Conservation (phyloP, 2,797 vertebrate species). For the Masticophis lateralis region DNA sequence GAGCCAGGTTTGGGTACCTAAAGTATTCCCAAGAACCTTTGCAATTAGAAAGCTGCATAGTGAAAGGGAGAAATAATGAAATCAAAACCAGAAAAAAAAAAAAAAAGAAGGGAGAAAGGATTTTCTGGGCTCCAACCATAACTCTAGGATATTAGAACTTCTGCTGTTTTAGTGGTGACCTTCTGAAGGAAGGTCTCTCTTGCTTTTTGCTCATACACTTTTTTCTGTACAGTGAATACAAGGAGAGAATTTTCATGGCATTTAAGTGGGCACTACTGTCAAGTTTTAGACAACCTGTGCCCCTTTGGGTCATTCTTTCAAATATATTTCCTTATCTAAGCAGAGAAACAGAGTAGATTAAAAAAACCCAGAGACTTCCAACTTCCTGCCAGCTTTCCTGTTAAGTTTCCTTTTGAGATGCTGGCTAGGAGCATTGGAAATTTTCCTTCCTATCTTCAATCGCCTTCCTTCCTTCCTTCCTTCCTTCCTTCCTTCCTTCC, state of each 20-base stretch:
- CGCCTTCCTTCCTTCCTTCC: too few relatives aligned
- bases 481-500: too few relatives aligned
- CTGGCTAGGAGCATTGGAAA: background rate
- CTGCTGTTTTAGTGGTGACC: background rate
- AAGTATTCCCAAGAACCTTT: background rate
- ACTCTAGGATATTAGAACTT: background rate
- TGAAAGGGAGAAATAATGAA: background rate
- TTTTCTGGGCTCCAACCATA: background rate
- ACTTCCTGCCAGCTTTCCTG: background rate
- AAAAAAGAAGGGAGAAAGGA: background rate
- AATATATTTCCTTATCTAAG: background rate
- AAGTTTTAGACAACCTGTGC: background rate
- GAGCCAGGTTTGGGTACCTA: background rate
- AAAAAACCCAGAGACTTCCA: background rate
- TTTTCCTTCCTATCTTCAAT: background rate
- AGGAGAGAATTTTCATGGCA: background rate
- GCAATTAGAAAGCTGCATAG: background rate
- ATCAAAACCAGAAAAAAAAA: background rate
- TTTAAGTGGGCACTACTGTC: background rate
- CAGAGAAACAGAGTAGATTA: background rate
- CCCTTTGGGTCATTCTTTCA: background rate
- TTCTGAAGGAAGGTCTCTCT: background rate
- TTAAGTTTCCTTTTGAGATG: background rate
- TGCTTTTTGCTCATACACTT: background rate
- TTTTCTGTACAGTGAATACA: background rate